Base-by-base conservation (phyloP, 2,888 invertebrate genomes). In the Brachyptera risi region DNA sequence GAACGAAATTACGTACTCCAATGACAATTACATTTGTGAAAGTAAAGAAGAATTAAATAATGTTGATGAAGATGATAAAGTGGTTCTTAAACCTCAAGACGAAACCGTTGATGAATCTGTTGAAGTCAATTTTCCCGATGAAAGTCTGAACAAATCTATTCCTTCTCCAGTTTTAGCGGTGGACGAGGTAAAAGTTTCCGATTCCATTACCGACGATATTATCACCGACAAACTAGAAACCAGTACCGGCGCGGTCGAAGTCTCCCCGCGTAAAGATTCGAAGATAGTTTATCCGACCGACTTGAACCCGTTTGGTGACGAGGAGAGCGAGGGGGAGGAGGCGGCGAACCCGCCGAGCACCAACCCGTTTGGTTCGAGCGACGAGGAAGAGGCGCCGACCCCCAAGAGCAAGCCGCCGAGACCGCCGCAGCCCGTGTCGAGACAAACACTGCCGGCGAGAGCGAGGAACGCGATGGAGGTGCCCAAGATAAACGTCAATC, bases 271-370 rank as follows among this genome's bases (percentile, higher is more conserved):
- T 5, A 31, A 31, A 11, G 47, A 47, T 21, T 17, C 19, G n/a
- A 17, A 17, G 23, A 24, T 23, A 51, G 73, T 77, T 40, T 92
- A 93, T 77, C 93, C 93, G 0, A 84, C 84, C 65, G 83, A 88
- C 71, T 78, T 92, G 65, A 93, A 94, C 79, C 93, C 93, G 3
- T 94, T 94, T 76, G 85, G 82, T 35, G 87, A 80, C 24, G 82
- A 83, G 57, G 71, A 72, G n/a, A 72, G 70, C 64, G 75, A 68
- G 42, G 69, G 65, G 13, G 64, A 67, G 38, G 44, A 69, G n/a
- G 74, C 74, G 66, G 78, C 70, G 67, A n/a, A n/a, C n/a, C n/a
- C n/a, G n/a, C 64, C 49, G 15, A 79, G 78, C 70, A 80, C 80
- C n/a, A 88, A 88, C 79, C 88, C 88, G 1, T 88, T 88, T 71